Base-by-base conservation (phyloP, 1,140 invertebrate species). In the Caenorhabditis tropicalis region DNA sequence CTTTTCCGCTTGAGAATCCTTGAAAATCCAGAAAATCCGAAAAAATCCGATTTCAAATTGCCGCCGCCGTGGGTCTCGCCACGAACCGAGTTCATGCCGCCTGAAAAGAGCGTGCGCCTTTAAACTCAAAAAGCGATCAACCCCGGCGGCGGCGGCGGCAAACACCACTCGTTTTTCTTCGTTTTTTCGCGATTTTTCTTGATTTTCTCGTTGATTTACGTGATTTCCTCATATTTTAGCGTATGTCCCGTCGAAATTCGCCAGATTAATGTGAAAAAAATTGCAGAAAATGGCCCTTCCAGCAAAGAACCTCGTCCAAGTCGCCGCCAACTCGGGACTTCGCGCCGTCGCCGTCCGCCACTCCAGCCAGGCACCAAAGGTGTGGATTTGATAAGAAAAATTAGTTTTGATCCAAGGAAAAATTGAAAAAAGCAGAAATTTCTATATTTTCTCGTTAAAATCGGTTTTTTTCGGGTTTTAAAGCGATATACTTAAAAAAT, bases 311-410 rank as follows among this genome's bases (percentile, higher is more conserved):
- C 74, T 82, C 51, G 53, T 82, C n/a, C 81, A 81, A 36, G 74
- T 81, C 16, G 81, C 84, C 27, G 79, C 65, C 49, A 84, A 81
- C 81, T 82, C 83, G n/a, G 84, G 86, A 70, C 48, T 85, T 31
- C 60, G 81, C 27, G 51, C 46, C 19, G 33, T 79, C 31, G 56
- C 65, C 53, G 65, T 49, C 46, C 82, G 87, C 16, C 81, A 86
- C 46, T 80, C 83, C 39, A 87, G 85, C 56, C 85, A 79, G 27
- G 87, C 87, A n/a, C 87, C 87, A 16, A 88, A 87, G 80, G 86
- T 87, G 46, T 82, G 19, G 33, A 81, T 24, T 48, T 65, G 24
- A 3, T 1, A n/a, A n/a, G n/a, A n/a, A n/a, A n/a, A n/a, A n/a
- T n/a, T n/a, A n/a, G n/a, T n/a, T n/a, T n/a, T n/a, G n/a, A n/a